phyloP scores from a whole-genome alignment of 1,140 invertebrate species.

The Cotesia vestalis region DNA sequence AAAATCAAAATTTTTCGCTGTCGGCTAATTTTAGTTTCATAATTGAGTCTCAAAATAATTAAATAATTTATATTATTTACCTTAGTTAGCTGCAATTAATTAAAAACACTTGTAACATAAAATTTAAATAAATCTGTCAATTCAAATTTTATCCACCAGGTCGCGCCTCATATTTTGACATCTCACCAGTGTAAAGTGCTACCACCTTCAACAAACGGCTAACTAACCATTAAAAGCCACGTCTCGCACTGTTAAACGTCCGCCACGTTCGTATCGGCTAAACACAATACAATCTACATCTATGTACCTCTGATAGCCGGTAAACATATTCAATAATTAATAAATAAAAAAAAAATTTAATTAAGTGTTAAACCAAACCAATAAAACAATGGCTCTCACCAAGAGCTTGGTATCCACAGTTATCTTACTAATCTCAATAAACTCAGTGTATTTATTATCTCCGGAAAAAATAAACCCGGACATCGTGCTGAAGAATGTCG shows the following conservation, averaged over 20 bases:
- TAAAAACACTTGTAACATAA: no score
- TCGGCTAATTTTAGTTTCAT: no score
- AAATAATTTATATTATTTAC: no score
- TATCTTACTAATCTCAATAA: background rate
- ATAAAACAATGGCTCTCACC: constrained; percentile 2
- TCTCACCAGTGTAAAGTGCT: no score
- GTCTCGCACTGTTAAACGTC: constrained; percentile 5
- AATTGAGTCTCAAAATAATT: no score
- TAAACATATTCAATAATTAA: constrained; percentile 18
- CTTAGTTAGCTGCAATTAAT: no score
- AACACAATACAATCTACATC: background rate
- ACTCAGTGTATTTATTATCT: background rate
- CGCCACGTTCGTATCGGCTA: constrained; percentile 16
- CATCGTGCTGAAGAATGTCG: constrained; percentile 82
- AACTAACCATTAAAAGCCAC: constrained; percentile 7
- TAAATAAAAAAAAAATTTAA: background rate
- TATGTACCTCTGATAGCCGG: background rate
- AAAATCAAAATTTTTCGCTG: no score
- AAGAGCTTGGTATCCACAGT: constrained; percentile 2
- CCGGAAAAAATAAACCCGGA: constrained; percentile 51
- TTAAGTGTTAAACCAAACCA: background rate
- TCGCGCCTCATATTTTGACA: no score
- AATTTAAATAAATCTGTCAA: no score
- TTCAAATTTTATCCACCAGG: no score
- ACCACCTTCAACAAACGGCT: no score